phyloP scores from a whole-genome alignment of 2,113 vertebrate genomes.

The Urocolius indicus region DNA sequence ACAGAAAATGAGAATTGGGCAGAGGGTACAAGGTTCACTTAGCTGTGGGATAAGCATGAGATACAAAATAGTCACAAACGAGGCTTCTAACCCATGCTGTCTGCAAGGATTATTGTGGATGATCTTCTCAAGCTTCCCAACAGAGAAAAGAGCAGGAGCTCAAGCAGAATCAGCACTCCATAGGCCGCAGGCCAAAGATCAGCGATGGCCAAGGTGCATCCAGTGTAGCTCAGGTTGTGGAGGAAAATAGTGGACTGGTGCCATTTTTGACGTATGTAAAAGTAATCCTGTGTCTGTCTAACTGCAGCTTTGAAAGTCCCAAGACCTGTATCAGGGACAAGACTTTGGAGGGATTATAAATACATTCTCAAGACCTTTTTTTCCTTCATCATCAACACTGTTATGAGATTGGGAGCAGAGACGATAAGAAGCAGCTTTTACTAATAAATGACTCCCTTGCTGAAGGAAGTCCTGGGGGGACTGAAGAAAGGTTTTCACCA shows the following conservation, averaged over 20 bases:
- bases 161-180: neutral
- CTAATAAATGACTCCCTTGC: neutral
- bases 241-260: neutral
- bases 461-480: neutral
- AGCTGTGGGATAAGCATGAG: neutral
- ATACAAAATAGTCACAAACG: neutral
- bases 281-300: neutral
- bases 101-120: neutral
- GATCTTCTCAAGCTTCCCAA: neutral
- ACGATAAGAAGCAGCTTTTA: neutral
- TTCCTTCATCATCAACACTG: neutral
- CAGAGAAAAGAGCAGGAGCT: neutral
- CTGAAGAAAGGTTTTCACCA: neutral
- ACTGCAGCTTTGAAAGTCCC: neutral
- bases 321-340: neutral
- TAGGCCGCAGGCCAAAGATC: neutral
- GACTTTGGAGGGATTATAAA: neutral
- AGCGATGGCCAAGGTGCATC: neutral
- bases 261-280: neutral
- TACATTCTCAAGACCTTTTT: neutral
- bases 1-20: neutral
- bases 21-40: neutral
- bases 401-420: neutral
- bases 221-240: neutral
- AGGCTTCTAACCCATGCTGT: neutral